Conservation (phyloP, 1,140 invertebrate species). For the Dendrolimus kikuchii region DNA sequence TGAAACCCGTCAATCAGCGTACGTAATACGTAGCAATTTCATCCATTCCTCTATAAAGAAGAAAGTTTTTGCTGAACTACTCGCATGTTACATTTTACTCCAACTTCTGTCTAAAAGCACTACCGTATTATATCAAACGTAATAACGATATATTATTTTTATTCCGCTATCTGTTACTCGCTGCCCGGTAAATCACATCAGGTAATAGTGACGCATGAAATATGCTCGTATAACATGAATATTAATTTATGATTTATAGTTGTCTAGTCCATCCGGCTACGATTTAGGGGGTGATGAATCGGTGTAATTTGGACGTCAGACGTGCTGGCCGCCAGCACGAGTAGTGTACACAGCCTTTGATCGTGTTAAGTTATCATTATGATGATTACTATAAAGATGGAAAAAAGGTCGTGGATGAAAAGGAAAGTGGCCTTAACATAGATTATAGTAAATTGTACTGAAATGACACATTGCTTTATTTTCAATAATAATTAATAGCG, state of each 20-base stretch:
- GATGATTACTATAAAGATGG: not conserved
- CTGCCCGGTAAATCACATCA: not conserved
- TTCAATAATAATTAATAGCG: too few relatives aligned
- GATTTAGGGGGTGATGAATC: constrained; percentile 17
- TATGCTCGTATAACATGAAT: constrained; percentile 10
- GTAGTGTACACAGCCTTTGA: not conserved
- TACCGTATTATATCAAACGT: not conserved
- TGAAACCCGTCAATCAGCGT: too few relatives aligned
- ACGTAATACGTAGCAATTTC: too few relatives aligned
- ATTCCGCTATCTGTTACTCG: not conserved
- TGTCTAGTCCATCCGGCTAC: constrained; percentile 13
- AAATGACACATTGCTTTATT: too few relatives aligned
- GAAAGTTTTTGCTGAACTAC: too few relatives aligned
- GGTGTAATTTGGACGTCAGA: constrained; percentile 16
- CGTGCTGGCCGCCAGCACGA: not conserved
- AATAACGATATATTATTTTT: constrained; percentile 3
- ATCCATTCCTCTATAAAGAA: too few relatives aligned
- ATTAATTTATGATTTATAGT: constrained; percentile 22
- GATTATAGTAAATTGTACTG: too few relatives aligned
- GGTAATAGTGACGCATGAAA: constrained; percentile 11
- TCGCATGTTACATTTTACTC: not conserved
- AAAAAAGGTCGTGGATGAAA: not conserved
- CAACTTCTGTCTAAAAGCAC: not conserved
- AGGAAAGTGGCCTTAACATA: too few relatives aligned
- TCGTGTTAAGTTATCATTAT: not conserved